Percentiles rank a stretch among this genome's conserved stretches.
Evolutionary conservation across 2,888 invertebrate species (phyloP).

Genomic region (Rhogogaster chlorosoma): DNA sequence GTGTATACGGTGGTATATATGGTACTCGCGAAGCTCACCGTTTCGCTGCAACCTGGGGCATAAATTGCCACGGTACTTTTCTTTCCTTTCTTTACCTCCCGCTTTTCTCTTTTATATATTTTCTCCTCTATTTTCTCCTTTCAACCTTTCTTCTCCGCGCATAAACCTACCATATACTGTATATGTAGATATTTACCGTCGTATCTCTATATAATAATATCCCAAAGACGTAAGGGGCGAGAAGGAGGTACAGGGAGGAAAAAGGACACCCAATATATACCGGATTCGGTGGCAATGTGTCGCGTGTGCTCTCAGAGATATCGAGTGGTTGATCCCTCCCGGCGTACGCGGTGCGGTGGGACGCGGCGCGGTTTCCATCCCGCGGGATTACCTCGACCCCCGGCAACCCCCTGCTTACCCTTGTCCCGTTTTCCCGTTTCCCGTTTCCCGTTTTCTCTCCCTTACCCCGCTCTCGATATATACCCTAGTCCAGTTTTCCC

Average conservation of each 20-base stretch:
- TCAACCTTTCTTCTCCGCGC: not conserved
- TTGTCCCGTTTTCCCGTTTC: conserved; percentile 25
- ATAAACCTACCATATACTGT: not conserved
- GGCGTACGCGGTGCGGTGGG: conserved; percentile 27
- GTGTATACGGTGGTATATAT: not conserved
- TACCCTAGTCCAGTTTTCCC: conserved; percentile 23
- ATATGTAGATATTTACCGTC: conserved; percentile 2
- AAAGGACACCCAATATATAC: conserved; percentile 24
- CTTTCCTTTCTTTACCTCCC: not conserved
- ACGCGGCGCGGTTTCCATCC: conserved; percentile 34
- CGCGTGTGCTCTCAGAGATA: conserved; percentile 42
- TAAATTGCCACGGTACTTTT: not conserved
- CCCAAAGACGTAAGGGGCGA: conserved; percentile 12
- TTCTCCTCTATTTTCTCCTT: not conserved
- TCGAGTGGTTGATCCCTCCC: conserved; percentile 47
- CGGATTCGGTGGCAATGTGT: conserved; percentile 28
- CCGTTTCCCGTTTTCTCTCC: conserved; percentile 23
- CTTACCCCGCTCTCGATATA: not conserved
- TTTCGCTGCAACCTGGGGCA: conserved; percentile 9
- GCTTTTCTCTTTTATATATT: not conserved
- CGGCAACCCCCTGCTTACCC: not conserved
- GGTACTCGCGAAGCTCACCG: not conserved
- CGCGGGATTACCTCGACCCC: conserved; percentile 39
- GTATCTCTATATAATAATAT: conserved; percentile 24
- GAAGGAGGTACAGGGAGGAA: too few species aligned